Percentiles rank a stretch among this genome's conserved stretches.
These are phyloP conservation scores for Drosophila pegasa DNA, from an alignment of 2,888 invertebrate genomes.

Conservation along the genomic window DNA sequence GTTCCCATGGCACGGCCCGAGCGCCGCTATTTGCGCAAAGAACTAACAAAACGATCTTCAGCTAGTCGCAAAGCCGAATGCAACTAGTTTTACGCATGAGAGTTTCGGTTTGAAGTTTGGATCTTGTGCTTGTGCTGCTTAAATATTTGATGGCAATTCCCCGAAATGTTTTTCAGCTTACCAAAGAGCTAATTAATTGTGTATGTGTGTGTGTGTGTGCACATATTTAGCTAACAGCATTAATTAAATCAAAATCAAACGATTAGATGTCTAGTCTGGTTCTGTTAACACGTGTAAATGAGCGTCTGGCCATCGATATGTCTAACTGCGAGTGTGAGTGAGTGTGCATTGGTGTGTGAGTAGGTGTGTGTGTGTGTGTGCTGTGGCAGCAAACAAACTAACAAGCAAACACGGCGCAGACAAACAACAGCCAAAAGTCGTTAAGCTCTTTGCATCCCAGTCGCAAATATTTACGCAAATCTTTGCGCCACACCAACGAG, in stretches of 20 bases:
- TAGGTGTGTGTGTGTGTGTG: constrained; percentile 18
- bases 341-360: constrained; percentile 4
- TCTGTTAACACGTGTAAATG: constrained; percentile 51
- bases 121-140: constrained; percentile 23
- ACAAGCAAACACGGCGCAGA: constrained; percentile 42
- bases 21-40: constrained; percentile 30
- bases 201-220: constrained; percentile 3
- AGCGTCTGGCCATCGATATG: constrained; percentile 38
- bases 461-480: constrained; percentile 64
- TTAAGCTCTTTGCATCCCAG: constrained; percentile 55
- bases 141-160: constrained; percentile 60
- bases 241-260: constrained; percentile 76
- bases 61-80: not conserved
- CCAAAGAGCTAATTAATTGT: constrained; percentile 60
- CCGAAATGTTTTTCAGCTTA: constrained; percentile 41
- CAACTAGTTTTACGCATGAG: constrained; percentile 71
- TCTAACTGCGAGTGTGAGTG: constrained; percentile 1
- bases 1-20: constrained; percentile 32
- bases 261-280: constrained; percentile 54
- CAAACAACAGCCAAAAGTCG: constrained; percentile 56
- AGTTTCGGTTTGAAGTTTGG: constrained; percentile 21
- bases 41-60: constrained; percentile 25
- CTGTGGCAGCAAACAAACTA: constrained; percentile 39
- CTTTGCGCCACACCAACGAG: constrained; percentile 36
- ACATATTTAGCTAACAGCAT: constrained; percentile 48